Base-by-base conservation (phyloP, 1,140 invertebrate genomes). In the Cecropterus lyciades region DNA sequence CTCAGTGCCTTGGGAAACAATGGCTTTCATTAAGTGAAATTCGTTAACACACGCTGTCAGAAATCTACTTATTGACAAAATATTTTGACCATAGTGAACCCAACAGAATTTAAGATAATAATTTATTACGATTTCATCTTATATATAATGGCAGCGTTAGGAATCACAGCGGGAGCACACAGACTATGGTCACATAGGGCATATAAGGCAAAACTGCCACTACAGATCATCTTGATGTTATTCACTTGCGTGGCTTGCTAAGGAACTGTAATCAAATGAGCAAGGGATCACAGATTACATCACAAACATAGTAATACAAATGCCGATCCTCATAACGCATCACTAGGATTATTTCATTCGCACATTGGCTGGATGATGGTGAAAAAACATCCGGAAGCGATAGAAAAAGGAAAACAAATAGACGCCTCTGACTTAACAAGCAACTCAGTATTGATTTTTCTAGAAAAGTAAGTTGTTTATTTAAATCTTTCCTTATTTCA, bases 191-290 rank as follows among this genome's bases (percentile, higher is more conserved):
- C 49, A 9, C 49, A 98, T 82, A 93, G 95, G 70, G 93, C 96
- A 1, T 98, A 97, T 92, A 97, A 97, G 91, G 97, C 97, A 0
- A 95, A 93, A 79, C 93, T 95, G 85, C 96, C 96, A 0, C 82
- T 97, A 17, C 89, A 95, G 72, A 79, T 97, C 11, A 24, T 79
- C 6, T 46, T 79, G 8, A 67, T 75, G 51, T 5, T 73, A 14
- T 68, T 80, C 17, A 70, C 71, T 15, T 65, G 62, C 2, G 48
- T 71, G 5, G 69, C 67, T 14, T 69, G 11, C 6, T 17, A 43
- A 6, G 6, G 40, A 37, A 60, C 49, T 5, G 8, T 52, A 30
- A 0, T 52, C 7, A 27, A 52, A 33, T 52, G 49, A 27, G 49
- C 24, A 5, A 49, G 46, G 20, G 46, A 49, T 8, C 46, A 49